Base-by-base conservation (phyloP, 1,140 invertebrate species). In the Thaumetopoea pityocampa region DNA sequence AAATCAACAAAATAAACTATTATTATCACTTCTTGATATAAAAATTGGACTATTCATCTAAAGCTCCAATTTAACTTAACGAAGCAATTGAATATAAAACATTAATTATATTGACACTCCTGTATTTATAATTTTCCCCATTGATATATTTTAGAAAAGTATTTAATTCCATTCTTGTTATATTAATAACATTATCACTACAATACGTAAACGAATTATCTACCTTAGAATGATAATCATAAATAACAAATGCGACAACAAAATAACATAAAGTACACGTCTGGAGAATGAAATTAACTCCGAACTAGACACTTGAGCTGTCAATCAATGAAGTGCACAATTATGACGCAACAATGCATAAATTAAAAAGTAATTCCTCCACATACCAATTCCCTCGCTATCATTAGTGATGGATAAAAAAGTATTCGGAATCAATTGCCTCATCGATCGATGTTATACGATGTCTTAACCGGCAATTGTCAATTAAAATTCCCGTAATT, bases 401-500 rank as follows among this genome's bases (percentile, higher is more conserved):
- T 41, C 20, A 41, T 32, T 32, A 41, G 20, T 32, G 37, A 11
- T 30, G 24, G 18, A 38, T 20, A 38, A 48, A 41, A 34, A 29
- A 28, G 23, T 33, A 34, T 40, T 40, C 16, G 37, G 23, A 18
- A 37, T 40, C 35, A 24, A 44, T 40, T 38, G 22, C 14, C 23
- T 22, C 34, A 35, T 34, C 24, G 29, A 51, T 37, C 47, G 54
- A 54, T 54, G n/a, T n/a, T n/a, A n/a, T n/a, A n/a, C n/a, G n/a
- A n/a, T 40, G 49, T 41, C 45, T 54, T 50, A n/a, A n/a, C 34
- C 41, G 16, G 32, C 60, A 24, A 46, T 54, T 51, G 51, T 57
- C 60, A 60, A 71, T 77, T 77, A 74, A 74, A 56, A 78, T 72
- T 66, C 63, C 44, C 41, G 49, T 67, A 66, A 69, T 74, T 64